Evolutionary conservation across 2,113 vertebrate species (phyloP), one percentile per base, ranked within the genome.

Genomic region (Tenrec ecaudatus): DNA sequence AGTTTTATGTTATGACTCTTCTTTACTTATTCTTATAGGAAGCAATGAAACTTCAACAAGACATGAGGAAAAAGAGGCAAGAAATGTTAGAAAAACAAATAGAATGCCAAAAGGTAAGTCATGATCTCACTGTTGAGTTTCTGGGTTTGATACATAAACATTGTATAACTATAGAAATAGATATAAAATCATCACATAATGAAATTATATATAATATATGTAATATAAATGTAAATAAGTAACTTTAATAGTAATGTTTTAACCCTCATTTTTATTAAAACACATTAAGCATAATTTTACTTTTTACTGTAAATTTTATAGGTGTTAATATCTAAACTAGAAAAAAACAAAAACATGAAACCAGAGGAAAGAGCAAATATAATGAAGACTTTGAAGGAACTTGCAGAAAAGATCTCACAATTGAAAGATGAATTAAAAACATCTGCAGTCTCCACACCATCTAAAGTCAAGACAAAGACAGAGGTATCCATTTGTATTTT

Each of bases 21-120:
- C n/a, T 88, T 87, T 62, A 66, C 60, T 47, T 89, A 2, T 90
- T 66, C 31, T 0, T 95, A 29, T 47, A 99, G 99, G 99, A 99
- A 96, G 98, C 99, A 75, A 97, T 99, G 96, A 99, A 99, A 92
- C 98, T 99, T 81, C 99, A 99, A 88, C 99, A 99, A 95, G 99
- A 99, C 97, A 99, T 99, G 99, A 99, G 98, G 88, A 99, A 99
- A 98, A 99, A 99, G 98, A 99, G 99, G 96, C 99, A 99, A 92
- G 99, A 99, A 98, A 98, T 99, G 98, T 97, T 99, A 84, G 98
- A 99, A 97, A 99, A 99, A 76, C 99, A 99, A 96, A 99, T 99
- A 85, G 99, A 99, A 96, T 99, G 98, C 97, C 99, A 99, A 96
- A 99, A 99, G 98, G 99, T 99, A 97, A 97, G 94, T 69, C 0